These are phyloP conservation scores for Musca domestica DNA, from an alignment of 1,140 invertebrate genomes.

Conservation along the genomic window DNA sequence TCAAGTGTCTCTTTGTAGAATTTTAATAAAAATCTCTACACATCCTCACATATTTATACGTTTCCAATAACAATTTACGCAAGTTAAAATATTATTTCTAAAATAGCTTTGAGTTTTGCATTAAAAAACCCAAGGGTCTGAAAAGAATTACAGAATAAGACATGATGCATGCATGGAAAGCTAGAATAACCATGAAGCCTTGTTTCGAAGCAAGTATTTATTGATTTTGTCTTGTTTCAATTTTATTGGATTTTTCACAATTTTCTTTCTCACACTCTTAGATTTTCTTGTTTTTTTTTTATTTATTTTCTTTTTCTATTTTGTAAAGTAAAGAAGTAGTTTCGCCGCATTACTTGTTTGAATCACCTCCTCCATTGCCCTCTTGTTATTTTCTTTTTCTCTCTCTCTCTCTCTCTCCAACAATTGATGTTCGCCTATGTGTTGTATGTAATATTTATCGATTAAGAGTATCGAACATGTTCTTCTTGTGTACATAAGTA, in stretches of 20 bases:
- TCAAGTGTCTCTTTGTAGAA: too few relatives aligned
- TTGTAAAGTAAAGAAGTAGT: constrained; percentile 2
- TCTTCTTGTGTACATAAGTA: too few relatives aligned
- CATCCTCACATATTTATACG: too few relatives aligned
- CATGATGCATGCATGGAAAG: neutral
- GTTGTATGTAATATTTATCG: too few relatives aligned
- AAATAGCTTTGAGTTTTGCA: neutral
- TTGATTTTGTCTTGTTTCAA: neutral
- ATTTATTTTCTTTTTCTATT: neutral
- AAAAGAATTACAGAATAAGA: neutral
- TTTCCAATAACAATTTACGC: too few relatives aligned
- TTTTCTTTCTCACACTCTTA: too few relatives aligned
- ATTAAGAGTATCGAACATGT: too few relatives aligned
- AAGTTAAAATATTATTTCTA: neutral
- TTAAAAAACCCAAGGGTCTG: neutral
- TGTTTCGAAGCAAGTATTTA: constrained; percentile 4
- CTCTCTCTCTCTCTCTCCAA: too few relatives aligned
- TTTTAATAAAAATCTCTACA: too few relatives aligned
- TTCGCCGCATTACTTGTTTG: neutral
- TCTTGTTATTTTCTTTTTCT: too few relatives aligned
- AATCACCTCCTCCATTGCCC: neutral
- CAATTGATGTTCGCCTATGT: too few relatives aligned
- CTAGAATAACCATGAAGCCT: neutral
- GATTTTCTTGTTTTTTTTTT: too few relatives aligned
- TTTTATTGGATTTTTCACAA: neutral